Evolutionary conservation across 1,140 invertebrate genomes (phyloP), one percentile per base, ranked within the genome.

Genomic region (Prorops nasuta): DNA sequence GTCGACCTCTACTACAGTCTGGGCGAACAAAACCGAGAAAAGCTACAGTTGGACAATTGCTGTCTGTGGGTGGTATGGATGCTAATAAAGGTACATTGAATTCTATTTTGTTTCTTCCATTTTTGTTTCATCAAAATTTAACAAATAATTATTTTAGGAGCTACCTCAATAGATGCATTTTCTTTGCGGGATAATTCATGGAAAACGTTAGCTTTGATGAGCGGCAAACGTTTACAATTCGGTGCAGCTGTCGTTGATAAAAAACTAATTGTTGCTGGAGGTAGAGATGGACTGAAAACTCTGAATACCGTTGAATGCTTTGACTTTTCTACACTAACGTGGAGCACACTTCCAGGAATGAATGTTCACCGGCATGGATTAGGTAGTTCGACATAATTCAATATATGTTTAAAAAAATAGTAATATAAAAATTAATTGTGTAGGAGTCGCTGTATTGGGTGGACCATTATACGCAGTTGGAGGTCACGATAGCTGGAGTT

Each of bases 401-500:
- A n/a, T 60, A 51, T 20, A 37, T 17, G 4, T 28, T 31, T 19
- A 20, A 14, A 36, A 8, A 31, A 31, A 31, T 40, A n/a, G n/a
- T n/a, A n/a, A n/a, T n/a, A n/a, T n/a, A n/a, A 28, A 28, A 6
- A 28, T 28, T 44, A 24, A 28, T 18, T 38, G 59, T 51, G 24
- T 54, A 84, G 92, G 92, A 24, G 91, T 97, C 18, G 92, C 90
- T 2, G 88, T 94, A 8, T 77, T 97, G 28, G 83, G 83, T 49
- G 90, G 91, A 0, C 91, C 92, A 1, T 81, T 98, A 36, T 98
- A 97, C 79, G 94, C 93, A 4, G 91, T 97, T 7, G 94, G 94
- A 19, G 95, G 94, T 12, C 93, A 97, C 69, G 94, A 97, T 78
- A 89, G 86, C 22, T 96, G 93, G 93, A 93, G 91, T 62, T 97